phyloP scores from a whole-genome alignment of 1,140 invertebrate species.

The Scaptomyza pallida region DNA sequence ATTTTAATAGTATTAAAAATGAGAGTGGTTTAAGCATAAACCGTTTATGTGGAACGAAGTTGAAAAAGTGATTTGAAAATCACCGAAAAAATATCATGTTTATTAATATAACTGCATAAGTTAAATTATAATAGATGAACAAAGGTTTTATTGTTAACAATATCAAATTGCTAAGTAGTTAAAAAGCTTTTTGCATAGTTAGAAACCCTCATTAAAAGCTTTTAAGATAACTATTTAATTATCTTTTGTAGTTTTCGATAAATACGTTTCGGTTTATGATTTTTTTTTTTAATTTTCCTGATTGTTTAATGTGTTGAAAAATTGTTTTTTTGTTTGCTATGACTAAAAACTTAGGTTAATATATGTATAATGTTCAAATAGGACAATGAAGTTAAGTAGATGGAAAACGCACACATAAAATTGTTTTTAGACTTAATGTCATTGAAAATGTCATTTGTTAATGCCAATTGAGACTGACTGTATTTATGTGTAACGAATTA shows the following conservation, averaged over 20 bases:
- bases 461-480: slow-evolving; percentile 80
- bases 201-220: slow-evolving; percentile 19
- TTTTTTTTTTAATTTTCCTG: neutral
- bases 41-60: no score
- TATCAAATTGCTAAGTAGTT: neutral
- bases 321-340: neutral
- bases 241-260: slow-evolving; percentile 23
- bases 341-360: slow-evolving; percentile 2
- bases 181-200: slow-evolving; percentile 22
- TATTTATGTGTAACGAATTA: slow-evolving; percentile 77
- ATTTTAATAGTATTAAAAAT: no score
- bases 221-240: neutral
- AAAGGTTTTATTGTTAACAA: slow-evolving; percentile 18
- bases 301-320: neutral
- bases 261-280: slow-evolving; percentile 1
- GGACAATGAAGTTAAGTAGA: neutral
- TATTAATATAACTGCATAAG: slow-evolving; percentile 28
- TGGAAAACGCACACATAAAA: slow-evolving; percentile 65
- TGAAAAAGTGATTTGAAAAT: neutral
- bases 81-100: slow-evolving; percentile 18
- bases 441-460: slow-evolving; percentile 78
- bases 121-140: slow-evolving; percentile 20
- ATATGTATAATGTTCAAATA: no score
- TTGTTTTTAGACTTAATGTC: slow-evolving; percentile 76
- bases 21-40: no score